Percentiles rank a stretch among this genome's conserved stretches.
These are phyloP conservation scores for Leptodactylus fuscus DNA, from an alignment of 2,113 vertebrate genomes.

Conservation along the genomic window DNA sequence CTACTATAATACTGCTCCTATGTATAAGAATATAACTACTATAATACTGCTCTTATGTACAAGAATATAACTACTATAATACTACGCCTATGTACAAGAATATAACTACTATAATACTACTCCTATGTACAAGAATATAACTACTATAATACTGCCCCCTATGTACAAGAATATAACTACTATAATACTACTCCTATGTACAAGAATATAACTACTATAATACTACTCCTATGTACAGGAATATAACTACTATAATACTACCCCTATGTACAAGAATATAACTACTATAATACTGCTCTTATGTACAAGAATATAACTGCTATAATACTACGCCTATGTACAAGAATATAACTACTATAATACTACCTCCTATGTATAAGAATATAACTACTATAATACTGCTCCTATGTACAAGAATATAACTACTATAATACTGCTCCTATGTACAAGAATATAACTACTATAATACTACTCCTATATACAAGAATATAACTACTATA, in stretches of 20 bases:
- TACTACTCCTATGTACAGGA: neutral
- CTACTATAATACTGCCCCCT: neutral
- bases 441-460: conserved; percentile 3
- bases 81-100: neutral
- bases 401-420: conserved; percentile 6
- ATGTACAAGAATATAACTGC: conserved; percentile 10
- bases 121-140: neutral
- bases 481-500: conserved; percentile 15
- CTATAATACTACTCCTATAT: neutral
- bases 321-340: neutral
- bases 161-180: conserved; percentile 3
- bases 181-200: conserved; percentile 11
- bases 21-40: neutral
- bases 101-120: conserved; percentile 1
- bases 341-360: conserved; percentile 3
- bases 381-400: conserved; percentile 21
- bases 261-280: conserved; percentile 3
- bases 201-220: conserved; percentile 8
- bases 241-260: conserved; percentile 13
- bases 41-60: conserved; percentile 2
- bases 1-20: conserved; percentile 5
- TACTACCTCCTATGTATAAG: neutral
- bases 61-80: conserved; percentile 20
- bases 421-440: conserved; percentile 11
- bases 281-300: conserved; percentile 9